These are phyloP conservation scores for Natator depressus DNA, from an alignment of 2,113 vertebrate species.

Conservation along the genomic window DNA sequence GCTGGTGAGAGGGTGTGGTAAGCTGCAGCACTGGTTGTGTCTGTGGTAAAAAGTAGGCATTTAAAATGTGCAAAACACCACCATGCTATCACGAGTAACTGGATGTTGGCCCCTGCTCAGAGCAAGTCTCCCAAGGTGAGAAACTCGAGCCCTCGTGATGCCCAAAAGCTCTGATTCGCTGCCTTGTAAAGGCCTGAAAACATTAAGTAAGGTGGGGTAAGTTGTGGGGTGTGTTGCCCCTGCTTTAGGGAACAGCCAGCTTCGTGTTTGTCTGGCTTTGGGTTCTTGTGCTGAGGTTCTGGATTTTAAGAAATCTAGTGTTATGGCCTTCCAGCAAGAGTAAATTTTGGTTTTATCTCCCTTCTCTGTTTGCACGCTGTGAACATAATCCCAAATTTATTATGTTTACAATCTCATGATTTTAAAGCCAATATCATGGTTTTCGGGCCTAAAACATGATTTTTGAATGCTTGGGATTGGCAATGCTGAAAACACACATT, in stretches of 20 bases:
- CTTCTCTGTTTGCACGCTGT: background rate
- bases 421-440: background rate
- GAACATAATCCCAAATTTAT: background rate
- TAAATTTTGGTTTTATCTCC: background rate
- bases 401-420: background rate
- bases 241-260: background rate
- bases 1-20: no score
- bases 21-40: no score
- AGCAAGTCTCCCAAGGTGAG: background rate
- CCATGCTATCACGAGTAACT: background rate
- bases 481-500: rapidly evolving
- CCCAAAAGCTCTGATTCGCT: background rate
- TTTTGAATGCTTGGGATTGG: background rate
- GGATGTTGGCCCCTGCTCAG: background rate
- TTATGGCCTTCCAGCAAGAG: background rate
- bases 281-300: background rate
- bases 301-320: background rate
- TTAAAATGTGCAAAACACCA: no score
- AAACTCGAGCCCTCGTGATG: background rate
- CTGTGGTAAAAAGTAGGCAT: no score
- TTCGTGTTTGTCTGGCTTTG: background rate
- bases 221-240: background rate
- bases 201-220: background rate
- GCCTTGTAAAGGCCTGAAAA: background rate
- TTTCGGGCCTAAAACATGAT: background rate